Conservation (phyloP, 2,888 invertebrate species). For the Scaptomyza flava region DNA sequence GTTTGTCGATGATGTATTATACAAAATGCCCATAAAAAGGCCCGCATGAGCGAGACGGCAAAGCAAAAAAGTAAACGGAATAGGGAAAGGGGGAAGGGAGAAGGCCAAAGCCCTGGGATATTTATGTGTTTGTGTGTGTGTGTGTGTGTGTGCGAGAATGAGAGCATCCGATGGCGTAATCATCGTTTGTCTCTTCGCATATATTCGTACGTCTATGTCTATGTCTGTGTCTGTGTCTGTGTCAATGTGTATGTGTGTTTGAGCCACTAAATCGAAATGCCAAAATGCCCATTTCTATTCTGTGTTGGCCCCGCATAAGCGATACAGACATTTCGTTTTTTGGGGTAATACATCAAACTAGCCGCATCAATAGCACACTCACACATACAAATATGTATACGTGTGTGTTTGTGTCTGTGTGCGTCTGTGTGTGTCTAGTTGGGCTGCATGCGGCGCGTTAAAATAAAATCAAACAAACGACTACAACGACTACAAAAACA, state of each 20-base stretch:
- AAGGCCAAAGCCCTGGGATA: slow-evolving; percentile 22
- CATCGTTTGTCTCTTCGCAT: slow-evolving; percentile 75
- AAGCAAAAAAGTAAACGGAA: slow-evolving; percentile 1
- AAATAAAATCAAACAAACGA: slow-evolving; percentile 74
- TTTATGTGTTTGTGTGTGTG: slow-evolving; percentile 4
- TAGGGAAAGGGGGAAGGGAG: slow-evolving; percentile 6
- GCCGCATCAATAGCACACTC: slow-evolving; percentile 80
- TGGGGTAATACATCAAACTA: slow-evolving; percentile 83
- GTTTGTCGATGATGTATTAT: slow-evolving; percentile 84
- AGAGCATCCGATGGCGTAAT: slow-evolving; percentile 79
- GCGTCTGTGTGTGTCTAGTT: slow-evolving; percentile 27
- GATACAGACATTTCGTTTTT: slow-evolving; percentile 80
- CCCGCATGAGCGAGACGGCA: slow-evolving; percentile 80
- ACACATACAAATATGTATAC: slow-evolving; percentile 46
- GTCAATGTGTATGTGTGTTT: slow-evolving; percentile 51
- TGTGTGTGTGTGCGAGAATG: slow-evolving; percentile 55
- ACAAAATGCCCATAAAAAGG: slow-evolving; percentile 82
- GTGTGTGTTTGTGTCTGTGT: slow-evolving; percentile 19
- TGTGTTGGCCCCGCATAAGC: slow-evolving; percentile 78
- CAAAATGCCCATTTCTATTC: slow-evolving; percentile 81
- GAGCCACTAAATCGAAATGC: slow-evolving; percentile 79
- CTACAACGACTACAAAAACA: slow-evolving; percentile 66
- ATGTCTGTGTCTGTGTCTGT: slow-evolving; percentile 21
- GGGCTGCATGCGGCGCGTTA: slow-evolving; percentile 75
- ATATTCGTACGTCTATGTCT: slow-evolving; percentile 19